Evolutionary conservation across 1,140 invertebrate species (phyloP), one percentile per base, ranked within the genome.

Genomic region (Diachasma alloeum): DNA sequence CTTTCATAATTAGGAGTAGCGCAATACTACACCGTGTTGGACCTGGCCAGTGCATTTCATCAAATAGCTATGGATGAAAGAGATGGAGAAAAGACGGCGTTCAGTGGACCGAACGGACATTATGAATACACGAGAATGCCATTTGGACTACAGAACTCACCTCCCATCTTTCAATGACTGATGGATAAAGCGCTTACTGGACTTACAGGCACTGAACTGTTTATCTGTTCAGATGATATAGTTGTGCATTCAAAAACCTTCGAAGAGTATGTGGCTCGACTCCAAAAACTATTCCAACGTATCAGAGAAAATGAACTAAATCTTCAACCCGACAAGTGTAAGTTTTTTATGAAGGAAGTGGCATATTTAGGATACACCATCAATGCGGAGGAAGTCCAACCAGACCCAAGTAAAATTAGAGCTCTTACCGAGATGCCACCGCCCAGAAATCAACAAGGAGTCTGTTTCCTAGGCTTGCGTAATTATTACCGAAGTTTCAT

Each of bases 401-500:
- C 80, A 71, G 89, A 87, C 75, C 83, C 82, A 9, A 79, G 81
- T 10, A 89, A 89, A 79, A 75, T 89, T 0, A 74, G 77, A 13
- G 86, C 86, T 46, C 85, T 90, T 2, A 68, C 78, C 67, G 79
- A 88, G 31, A 77, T 87, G 17, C 78, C 80, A 10, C 24, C 11
- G 15, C 86, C 88, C 17, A 82, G 48, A 56, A 83, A 79, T 76
- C 78, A 81, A 48, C 78, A 81, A 75, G 83, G 84, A 69, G 42
- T 90, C 3, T 76, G 85, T 63, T 82, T 86, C 56, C 56, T 91
- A n/a, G 86, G 87, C 8, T 80, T 88, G 66, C 68, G 84, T 1
- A 87, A 81, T 70, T 88, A 84, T 72, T 68, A 87, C 11, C 26
- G 72, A 56, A 75, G 79, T 37, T 84, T 83, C 63, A 78, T 84